Evolutionary conservation across 2,888 invertebrate genomes (phyloP).

Genomic region (Cordilura impudica): DNA sequence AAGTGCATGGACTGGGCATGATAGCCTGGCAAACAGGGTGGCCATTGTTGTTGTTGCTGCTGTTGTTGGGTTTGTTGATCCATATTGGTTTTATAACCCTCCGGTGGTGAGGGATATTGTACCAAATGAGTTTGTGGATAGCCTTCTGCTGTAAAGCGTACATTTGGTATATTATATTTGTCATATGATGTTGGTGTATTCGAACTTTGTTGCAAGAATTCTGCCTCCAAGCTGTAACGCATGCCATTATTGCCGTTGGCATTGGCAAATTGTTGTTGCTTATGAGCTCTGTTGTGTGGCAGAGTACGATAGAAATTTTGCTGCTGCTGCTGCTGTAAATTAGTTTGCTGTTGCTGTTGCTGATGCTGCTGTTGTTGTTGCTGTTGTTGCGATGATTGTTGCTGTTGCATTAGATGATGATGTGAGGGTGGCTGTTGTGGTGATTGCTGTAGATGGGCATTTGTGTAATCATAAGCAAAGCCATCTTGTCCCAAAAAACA

Average conservation of each 20-base stretch:
- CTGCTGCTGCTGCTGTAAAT: conserved; percentile 70
- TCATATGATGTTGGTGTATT: conserved; percentile 79
- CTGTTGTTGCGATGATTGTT: conserved; percentile 64
- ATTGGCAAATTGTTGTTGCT: conserved; percentile 71
- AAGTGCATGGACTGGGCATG: conserved; percentile 76
- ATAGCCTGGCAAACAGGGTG: conserved; percentile 79
- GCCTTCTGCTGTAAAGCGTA: conserved; percentile 89
- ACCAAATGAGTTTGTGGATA: conserved; percentile 80
- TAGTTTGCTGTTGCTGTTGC: conserved; percentile 67
- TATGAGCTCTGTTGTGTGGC: conserved; percentile 83
- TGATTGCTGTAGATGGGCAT: conserved; percentile 74
- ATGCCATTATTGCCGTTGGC: conserved; percentile 79
- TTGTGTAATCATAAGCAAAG: conserved; percentile 80
- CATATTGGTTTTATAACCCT: conserved; percentile 82
- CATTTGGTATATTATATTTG: conserved; percentile 79
- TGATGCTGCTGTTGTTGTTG: conserved; percentile 67
- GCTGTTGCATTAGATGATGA: conserved; percentile 65
- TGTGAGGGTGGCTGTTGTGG: conserved; percentile 62
- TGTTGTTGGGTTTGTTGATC: conserved; percentile 75
- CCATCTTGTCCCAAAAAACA: conserved; percentile 87
- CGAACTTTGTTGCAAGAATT: conserved; percentile 80
- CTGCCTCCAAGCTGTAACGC: conserved; percentile 83
- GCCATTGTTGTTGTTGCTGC: conserved; percentile 78
- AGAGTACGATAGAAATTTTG: conserved; percentile 85
- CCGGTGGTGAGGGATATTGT: conserved; percentile 82